phyloP scores from a whole-genome alignment of 2,797 vertebrate species.

The Amniataba percoides region DNA sequence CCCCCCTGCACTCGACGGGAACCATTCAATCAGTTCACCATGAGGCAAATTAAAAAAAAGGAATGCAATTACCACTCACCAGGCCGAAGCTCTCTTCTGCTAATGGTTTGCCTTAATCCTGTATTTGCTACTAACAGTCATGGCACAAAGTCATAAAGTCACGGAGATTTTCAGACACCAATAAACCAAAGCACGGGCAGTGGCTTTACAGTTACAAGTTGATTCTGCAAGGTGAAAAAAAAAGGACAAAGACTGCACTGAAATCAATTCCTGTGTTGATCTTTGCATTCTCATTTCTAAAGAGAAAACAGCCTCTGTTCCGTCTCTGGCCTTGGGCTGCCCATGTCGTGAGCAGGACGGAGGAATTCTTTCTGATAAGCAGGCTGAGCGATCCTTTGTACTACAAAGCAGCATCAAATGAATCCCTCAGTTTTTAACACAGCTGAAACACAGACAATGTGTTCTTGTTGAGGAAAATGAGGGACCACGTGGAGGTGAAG shows the following conservation, averaged over 20 bases:
- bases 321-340: conserved; percentile 56
- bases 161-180: neutral
- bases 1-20: conserved; percentile 55
- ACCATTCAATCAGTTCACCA: conserved; percentile 61
- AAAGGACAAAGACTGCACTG: conserved; percentile 28
- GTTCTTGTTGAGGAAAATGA: conserved; percentile 8
- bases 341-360: conserved; percentile 51
- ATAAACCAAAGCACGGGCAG: neutral
- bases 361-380: conserved; percentile 42
- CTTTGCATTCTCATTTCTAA: conserved; percentile 37
- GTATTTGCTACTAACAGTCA: conserved; percentile 8
- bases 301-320: conserved; percentile 48
- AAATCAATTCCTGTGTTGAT: conserved; percentile 28
- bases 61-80: conserved; percentile 60
- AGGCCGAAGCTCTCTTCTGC: conserved; percentile 31
- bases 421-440: conserved; percentile 63
- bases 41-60: conserved; percentile 57
- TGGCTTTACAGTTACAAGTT: neutral
- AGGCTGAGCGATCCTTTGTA: conserved; percentile 42
- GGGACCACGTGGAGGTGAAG: neutral
- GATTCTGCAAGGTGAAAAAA: conserved; percentile 24
- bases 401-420: conserved; percentile 63
- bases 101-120: conserved; percentile 48
- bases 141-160: neutral
- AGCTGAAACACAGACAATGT: conserved; percentile 33